These are phyloP conservation scores for Volucella bombylans DNA, from an alignment of 2,888 invertebrate genomes.

Conservation along the genomic window DNA sequence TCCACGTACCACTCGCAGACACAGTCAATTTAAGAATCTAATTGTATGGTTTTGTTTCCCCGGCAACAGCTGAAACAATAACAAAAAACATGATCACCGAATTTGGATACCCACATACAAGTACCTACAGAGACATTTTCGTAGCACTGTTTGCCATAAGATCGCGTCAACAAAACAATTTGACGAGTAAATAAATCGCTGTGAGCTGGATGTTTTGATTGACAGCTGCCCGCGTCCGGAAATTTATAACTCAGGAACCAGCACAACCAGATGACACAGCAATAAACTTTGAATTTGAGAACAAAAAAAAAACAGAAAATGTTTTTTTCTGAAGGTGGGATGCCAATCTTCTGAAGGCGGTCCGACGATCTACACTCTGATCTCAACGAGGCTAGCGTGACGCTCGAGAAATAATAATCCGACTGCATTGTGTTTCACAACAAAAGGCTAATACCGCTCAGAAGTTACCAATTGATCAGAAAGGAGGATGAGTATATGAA, in stretches of 20 bases:
- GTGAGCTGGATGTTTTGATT: slow-evolving; percentile 50
- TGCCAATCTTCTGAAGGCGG: slow-evolving; percentile 8
- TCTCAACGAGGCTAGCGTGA: no score
- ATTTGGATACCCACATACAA: slow-evolving; percentile 11
- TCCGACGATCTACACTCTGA: not conserved
- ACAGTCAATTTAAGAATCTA: slow-evolving; percentile 66
- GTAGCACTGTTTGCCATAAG: slow-evolving; percentile 7
- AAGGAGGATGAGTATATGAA: not conserved
- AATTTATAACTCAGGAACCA: slow-evolving; percentile 31
- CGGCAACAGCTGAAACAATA: slow-evolving; percentile 4
- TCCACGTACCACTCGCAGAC: slow-evolving; percentile 37
- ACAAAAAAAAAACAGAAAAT: not conserved
- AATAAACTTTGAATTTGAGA: slow-evolving; percentile 8
- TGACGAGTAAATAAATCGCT: slow-evolving; percentile 50
- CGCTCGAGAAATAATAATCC: not conserved
- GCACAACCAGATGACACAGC: slow-evolving; percentile 46
- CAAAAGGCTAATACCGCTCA: not conserved
- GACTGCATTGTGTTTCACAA: not conserved
- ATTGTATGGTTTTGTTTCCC: slow-evolving; percentile 39
- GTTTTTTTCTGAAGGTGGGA: not conserved
- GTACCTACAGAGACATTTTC: not conserved
- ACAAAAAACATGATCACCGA: slow-evolving; percentile 39
- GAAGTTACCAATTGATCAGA: not conserved
- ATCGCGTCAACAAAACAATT: slow-evolving; percentile 66
- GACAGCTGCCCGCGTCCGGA: slow-evolving; percentile 49